These are phyloP conservation scores for Tetrapedia diversipes DNA, from an alignment of 2,888 invertebrate genomes.

Conservation along the genomic window DNA sequence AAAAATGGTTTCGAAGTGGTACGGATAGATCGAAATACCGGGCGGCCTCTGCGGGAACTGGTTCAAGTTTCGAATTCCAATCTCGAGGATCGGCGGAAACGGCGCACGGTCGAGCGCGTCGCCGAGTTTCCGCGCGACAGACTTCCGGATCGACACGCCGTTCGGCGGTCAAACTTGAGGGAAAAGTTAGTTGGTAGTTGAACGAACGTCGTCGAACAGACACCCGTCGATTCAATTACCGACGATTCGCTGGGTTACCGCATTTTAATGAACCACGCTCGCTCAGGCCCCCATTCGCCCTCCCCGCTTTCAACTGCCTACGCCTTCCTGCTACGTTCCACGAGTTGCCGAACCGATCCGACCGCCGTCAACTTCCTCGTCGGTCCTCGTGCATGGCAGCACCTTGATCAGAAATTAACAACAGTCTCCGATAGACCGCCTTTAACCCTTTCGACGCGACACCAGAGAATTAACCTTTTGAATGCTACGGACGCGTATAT, in stretches of 20 bases:
- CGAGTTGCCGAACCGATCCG: slow-evolving; percentile 16
- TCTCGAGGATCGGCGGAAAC: slow-evolving; percentile 61
- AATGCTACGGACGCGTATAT: too few relatives aligned
- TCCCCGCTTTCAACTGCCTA: background rate
- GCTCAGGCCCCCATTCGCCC: slow-evolving; percentile 53
- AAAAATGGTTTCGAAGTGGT: too few relatives aligned
- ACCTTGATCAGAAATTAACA: slow-evolving; percentile 15
- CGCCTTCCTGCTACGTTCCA: slow-evolving; percentile 16
- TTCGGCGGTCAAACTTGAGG: slow-evolving; percentile 72
- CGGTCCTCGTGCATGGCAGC: background rate
- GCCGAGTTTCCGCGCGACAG: slow-evolving; percentile 61
- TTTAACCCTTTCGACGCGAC: too few relatives aligned
- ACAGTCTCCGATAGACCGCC: background rate
- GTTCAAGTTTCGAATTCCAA: slow-evolving; percentile 65
- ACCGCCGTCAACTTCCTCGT: background rate
- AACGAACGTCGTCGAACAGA: slow-evolving; percentile 66
- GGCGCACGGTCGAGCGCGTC: slow-evolving; percentile 53
- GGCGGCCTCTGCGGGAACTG: background rate
- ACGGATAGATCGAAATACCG: too few relatives aligned
- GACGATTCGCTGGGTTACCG: slow-evolving; percentile 74
- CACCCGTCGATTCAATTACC: slow-evolving; percentile 77
- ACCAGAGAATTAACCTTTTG: too few relatives aligned
- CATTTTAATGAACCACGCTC: slow-evolving; percentile 76
- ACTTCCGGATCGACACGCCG: slow-evolving; percentile 70
- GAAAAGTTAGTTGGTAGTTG: slow-evolving; percentile 73